These are phyloP conservation scores for Anoncus sp. DNA, from an alignment of 2,888 invertebrate species.

Conservation along the genomic window DNA sequence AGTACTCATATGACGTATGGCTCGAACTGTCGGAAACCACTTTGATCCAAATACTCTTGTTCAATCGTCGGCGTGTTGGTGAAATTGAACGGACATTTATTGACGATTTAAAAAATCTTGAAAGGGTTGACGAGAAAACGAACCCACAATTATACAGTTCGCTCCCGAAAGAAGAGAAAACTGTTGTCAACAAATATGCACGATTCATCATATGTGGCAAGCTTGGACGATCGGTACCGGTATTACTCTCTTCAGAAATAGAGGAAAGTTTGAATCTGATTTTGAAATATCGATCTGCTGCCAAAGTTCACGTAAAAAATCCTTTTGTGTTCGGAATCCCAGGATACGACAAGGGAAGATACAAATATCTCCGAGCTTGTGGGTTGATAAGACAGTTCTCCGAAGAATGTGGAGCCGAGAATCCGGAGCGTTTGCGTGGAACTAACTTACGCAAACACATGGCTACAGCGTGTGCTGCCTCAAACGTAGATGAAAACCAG, in stretches of 20 bases:
- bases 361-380: constrained; percentile 47
- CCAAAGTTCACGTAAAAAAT: constrained; percentile 42
- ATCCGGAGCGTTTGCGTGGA: constrained; percentile 44
- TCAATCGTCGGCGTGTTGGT: constrained; percentile 29
- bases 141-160: constrained; percentile 6
- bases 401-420: constrained; percentile 45
- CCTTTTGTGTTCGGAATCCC: constrained; percentile 56
- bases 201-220: constrained; percentile 34
- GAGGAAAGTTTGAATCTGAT: constrained; percentile 3
- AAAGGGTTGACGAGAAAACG: neutral
- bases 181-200: neutral
- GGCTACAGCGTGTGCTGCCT: constrained; percentile 32
- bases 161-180: neutral
- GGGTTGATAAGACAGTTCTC: constrained; percentile 40
- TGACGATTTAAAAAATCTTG: constrained; percentile 23
- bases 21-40: constrained; percentile 1
- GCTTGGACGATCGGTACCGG: constrained; percentile 34
- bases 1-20: constrained; percentile 18
- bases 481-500: constrained; percentile 25
- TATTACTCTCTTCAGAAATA: neutral
- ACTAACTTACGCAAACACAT: constrained; percentile 46
- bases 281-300: constrained; percentile 24
- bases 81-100: constrained; percentile 18
- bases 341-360: constrained; percentile 22
- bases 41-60: constrained; percentile 5